These are phyloP conservation scores for Heliocidaris erythrogramma DNA, from an alignment of 35 echinoderm and acorn worm genomes.

Conservation along the genomic window DNA sequence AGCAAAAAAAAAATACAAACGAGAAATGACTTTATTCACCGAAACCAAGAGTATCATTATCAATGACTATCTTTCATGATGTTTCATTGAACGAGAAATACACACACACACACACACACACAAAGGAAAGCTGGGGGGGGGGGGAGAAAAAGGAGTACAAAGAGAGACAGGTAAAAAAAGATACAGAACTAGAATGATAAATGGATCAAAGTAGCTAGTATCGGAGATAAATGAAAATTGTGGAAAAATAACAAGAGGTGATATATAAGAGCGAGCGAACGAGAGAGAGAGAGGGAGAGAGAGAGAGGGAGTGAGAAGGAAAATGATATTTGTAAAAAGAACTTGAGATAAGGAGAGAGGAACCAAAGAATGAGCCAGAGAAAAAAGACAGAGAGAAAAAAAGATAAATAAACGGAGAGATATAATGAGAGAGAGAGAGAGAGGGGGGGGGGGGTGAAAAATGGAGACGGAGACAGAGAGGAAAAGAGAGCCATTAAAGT, in stretches of 20 bases:
- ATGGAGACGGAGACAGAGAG: background rate
- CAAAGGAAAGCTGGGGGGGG: too few relatives aligned
- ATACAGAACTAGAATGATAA: too few relatives aligned
- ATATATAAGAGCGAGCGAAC: too few relatives aligned
- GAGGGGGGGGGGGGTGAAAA: background rate
- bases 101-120: too few relatives aligned
- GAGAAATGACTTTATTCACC: background rate
- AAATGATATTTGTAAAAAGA: too few relatives aligned
- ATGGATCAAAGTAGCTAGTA: too few relatives aligned
- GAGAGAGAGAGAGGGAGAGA: background rate
- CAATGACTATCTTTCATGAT: too few relatives aligned
- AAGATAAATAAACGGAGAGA: background rate
- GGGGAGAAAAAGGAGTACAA: background rate
- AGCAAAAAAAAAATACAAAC: too few relatives aligned
- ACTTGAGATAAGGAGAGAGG: background rate
- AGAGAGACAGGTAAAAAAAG: background rate
- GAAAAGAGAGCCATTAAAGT: background rate
- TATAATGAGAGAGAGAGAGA: background rate
- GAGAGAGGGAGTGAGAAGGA: background rate
- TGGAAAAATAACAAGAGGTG: too few relatives aligned
- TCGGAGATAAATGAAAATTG: too few relatives aligned
- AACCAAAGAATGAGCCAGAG: background rate
- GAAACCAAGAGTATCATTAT: background rate
- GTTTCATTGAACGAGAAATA: too few relatives aligned
- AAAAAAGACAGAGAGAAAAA: background rate